Base-by-base conservation (phyloP, 2,113 vertebrate species). In the Alectura lathami region DNA sequence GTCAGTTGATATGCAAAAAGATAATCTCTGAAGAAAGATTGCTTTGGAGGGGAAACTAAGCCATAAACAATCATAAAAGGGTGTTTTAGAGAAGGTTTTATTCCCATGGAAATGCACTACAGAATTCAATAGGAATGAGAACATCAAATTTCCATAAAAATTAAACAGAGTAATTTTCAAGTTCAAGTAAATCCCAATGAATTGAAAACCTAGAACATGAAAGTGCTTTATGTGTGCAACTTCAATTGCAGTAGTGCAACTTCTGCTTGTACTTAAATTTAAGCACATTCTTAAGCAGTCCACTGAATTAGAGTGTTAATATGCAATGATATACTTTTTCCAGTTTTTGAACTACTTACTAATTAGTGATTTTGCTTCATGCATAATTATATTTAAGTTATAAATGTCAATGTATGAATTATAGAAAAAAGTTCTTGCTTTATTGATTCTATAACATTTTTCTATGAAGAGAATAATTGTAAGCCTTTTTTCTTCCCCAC, bases 141-240 rank as follows among this genome's bases (percentile, higher is more conserved):
- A 21, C 1, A 51, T 15, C 8, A 36, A 2, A 22, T 34, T 88
- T 56, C 84, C 59, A 4, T 7, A 53, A 50, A 95, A 89, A 43
- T 8, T 32, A 68, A 64, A 4, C 1, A 10, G 5, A 11, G 5
- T 16, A 21, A 1, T 36, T 86, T 45, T 57, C 20, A 57, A 9
- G 11, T 74, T 78, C 7, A 27, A 0, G 51, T 72, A 68, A 85
- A 79, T 40, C 13, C 3, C 17, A 17, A 12, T 40, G 3, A 11
- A 57, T 2, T 40, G 50, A 79, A 82, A 68, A 2, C 23, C 4
- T 17, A 54, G 14, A 7, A 54, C 10, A 16, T 14, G 24, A 59
- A 43, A 63, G 0, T 1, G 38, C n/a, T 89, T 66, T 27, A 9
- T 10, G 2, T 59, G 14, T 40, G 8, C 3, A 23, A 17, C 9